These are phyloP conservation scores for Alouatta palliata DNA, from an alignment of 2,113 vertebrate species.

Conservation along the genomic window DNA sequence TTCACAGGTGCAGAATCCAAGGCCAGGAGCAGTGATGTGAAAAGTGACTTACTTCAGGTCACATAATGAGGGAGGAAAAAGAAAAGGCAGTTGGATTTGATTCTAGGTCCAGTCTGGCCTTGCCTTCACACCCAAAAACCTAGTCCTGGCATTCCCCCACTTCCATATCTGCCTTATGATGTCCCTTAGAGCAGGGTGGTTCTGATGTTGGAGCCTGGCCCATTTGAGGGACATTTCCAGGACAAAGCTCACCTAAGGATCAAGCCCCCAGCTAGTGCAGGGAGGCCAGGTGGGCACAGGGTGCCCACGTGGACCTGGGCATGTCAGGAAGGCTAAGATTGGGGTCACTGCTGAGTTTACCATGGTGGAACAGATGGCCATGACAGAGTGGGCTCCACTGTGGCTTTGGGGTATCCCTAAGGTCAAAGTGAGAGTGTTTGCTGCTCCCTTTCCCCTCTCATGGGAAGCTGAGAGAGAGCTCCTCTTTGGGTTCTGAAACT, in stretches of 20 bases:
- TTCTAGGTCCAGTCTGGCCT: not conserved
- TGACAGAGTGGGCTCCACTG: not conserved
- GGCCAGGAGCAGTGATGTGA: not conserved
- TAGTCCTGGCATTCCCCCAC: not conserved
- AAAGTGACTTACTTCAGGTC: not conserved
- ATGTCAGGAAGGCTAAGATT: not conserved
- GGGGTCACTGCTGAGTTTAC: not conserved
- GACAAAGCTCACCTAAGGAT: not conserved
- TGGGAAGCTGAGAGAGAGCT: not conserved
- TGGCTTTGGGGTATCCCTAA: not conserved
- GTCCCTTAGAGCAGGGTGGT: not conserved
- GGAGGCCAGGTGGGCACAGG: accelerated
- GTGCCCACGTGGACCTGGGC: not conserved
- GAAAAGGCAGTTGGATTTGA: not conserved
- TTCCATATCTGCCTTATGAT: not conserved
- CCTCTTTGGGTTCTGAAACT: not conserved
- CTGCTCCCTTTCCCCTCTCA: not conserved
- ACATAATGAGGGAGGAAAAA: not conserved
- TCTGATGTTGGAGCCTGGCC: not conserved
- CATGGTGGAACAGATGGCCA: too few relatives aligned
- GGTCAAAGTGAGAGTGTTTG: not conserved
- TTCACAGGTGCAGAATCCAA: not conserved
- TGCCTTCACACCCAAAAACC: not conserved
- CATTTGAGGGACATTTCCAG: not conserved
- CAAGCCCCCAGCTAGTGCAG: not conserved